Evolutionary conservation across 2,797 vertebrate species (phyloP).

Genomic region (Alauda arvensis): DNA sequence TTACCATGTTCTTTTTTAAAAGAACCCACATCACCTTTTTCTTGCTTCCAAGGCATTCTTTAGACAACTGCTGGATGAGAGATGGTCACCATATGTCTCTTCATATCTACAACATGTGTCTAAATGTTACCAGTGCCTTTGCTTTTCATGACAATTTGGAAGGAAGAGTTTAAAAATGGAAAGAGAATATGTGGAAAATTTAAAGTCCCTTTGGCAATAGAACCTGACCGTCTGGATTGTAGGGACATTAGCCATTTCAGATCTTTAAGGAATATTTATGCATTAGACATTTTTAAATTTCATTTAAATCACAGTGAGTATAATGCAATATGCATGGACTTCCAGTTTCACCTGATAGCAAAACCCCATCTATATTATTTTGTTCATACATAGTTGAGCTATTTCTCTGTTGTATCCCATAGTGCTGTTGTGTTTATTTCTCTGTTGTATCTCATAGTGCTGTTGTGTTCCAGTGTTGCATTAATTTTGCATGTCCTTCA

Average conservation of each 20-base stretch:
- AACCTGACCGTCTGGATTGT: neutral
- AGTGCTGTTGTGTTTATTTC: no score
- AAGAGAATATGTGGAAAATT: neutral
- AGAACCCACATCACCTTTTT: neutral
- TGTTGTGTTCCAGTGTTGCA: neutral
- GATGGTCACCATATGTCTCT: neutral
- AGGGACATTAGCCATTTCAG: neutral
- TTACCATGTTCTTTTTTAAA: neutral
- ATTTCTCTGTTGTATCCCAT: neutral
- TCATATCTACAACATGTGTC: neutral
- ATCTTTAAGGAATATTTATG: neutral
- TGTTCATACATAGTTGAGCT: neutral
- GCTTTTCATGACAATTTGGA: neutral
- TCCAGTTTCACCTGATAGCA: neutral
- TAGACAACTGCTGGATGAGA: neutral
- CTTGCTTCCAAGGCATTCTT: neutral
- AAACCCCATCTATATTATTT: neutral
- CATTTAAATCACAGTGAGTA: neutral
- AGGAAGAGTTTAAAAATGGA: neutral
- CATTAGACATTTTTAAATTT: rapidly evolving
- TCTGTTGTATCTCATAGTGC: no score
- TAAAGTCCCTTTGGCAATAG: neutral
- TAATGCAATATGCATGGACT: neutral
- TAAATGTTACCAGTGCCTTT: neutral
- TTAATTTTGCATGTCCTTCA: neutral